These are phyloP conservation scores for Podilymbus podiceps DNA, from an alignment of 2,113 vertebrate species.

Conservation along the genomic window DNA sequence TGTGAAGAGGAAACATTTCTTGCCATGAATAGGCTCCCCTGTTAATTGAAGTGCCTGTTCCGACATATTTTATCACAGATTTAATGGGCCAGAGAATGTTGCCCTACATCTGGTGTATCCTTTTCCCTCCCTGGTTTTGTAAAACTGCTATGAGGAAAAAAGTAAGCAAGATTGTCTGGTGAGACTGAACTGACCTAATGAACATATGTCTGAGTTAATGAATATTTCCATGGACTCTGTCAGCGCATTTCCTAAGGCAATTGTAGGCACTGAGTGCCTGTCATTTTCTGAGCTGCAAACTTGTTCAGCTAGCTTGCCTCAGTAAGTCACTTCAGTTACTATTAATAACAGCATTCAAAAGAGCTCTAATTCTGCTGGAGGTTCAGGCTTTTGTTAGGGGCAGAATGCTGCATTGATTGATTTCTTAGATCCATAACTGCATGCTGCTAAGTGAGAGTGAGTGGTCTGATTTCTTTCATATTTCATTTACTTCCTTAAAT, in stretches of 20 bases:
- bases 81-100: not conserved
- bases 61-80: not conserved
- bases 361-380: not conserved
- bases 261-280: slow-evolving; percentile 31
- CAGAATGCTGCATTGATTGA: not conserved
- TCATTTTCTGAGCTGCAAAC: slow-evolving; percentile 50
- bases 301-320: slow-evolving; percentile 36
- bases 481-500: not conserved
- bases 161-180: slow-evolving; percentile 41
- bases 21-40: not conserved
- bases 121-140: not conserved
- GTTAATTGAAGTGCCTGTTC: not conserved
- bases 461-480: not conserved
- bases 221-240: slow-evolving; percentile 36
- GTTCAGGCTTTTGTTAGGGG: not conserved
- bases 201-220: slow-evolving; percentile 57
- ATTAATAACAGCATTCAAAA: slow-evolving; percentile 46
- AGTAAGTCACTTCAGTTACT: slow-evolving; percentile 27
- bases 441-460: not conserved
- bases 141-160: not conserved
- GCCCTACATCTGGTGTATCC: not conserved
- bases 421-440: not conserved
- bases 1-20: not conserved
- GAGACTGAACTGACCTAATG: slow-evolving; percentile 44
- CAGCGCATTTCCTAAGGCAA: slow-evolving; percentile 54